A percentile compares a stretch with the other conserved stretches of the same genome.
Conservation (phyloP, 2,797 vertebrate genomes). For the Aldrovandia affinis region DNA sequence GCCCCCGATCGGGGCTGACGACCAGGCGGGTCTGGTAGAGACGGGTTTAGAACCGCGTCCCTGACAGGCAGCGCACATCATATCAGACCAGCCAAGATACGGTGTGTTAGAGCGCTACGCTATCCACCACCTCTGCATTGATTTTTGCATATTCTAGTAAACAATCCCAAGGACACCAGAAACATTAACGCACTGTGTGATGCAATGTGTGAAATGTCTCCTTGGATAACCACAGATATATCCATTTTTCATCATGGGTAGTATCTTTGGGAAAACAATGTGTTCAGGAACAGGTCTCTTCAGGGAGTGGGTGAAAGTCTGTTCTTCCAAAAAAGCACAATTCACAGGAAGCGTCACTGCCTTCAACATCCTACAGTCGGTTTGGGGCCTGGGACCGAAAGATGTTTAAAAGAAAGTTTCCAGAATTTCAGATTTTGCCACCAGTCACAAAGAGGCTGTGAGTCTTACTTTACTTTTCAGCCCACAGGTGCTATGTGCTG, state of each 20-base stretch:
- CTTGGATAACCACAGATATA: conserved; percentile 16
- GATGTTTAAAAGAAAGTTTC: neutral
- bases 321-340: neutral
- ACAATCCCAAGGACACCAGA: conserved; percentile 14
- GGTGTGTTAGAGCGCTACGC: too few relatives aligned
- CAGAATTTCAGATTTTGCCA: neutral
- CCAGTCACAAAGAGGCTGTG: neutral
- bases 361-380: neutral
- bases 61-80: too few relatives aligned
- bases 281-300: neutral
- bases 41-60: too few relatives aligned
- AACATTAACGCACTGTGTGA: conserved; percentile 1
- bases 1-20: too few relatives aligned
- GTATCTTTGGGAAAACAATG: conserved; percentile 4
- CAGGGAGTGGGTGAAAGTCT: neutral
- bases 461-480: neutral
- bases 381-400: neutral
- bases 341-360: neutral
- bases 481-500: neutral
- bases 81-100: too few relatives aligned
- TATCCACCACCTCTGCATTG: too few relatives aligned
- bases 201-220: conserved; percentile 25
- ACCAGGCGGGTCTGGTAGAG: too few relatives aligned
- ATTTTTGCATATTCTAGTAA: conserved; percentile 2
- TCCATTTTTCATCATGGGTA: neutral